phyloP scores from a whole-genome alignment of 2,888 invertebrate species.

The Drosophila barbarae region DNA sequence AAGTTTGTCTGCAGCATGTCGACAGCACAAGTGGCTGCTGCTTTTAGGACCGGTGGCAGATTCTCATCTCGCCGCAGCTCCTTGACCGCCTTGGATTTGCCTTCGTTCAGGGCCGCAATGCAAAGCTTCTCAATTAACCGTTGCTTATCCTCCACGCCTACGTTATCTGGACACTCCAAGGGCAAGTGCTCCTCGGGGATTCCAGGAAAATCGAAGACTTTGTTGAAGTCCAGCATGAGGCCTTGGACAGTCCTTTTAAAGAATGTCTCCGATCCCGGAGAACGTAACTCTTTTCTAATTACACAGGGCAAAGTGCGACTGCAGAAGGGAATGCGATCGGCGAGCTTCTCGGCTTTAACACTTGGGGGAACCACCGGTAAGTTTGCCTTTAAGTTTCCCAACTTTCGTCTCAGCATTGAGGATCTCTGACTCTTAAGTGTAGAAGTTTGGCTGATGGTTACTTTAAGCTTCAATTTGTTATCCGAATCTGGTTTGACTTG shows the following conservation, averaged over 20 bases:
- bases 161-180: neutral
- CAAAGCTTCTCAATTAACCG: slow-evolving; percentile 37
- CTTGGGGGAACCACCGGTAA: no score
- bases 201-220: slow-evolving; percentile 34
- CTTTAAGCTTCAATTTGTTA: no score
- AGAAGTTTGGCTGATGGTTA: neutral
- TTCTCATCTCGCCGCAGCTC: neutral
- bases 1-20: slow-evolving; percentile 1
- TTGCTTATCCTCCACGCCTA: slow-evolving; percentile 30
- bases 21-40: slow-evolving; percentile 23
- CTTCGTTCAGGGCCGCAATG: slow-evolving; percentile 31
- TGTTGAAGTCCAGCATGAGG: slow-evolving; percentile 38
- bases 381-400: accelerated
- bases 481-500: neutral
- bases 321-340: slow-evolving; percentile 8
- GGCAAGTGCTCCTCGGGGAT: neutral
- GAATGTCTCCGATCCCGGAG: neutral
- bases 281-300: accelerated
- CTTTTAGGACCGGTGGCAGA: neutral
- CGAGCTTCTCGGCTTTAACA: neutral
- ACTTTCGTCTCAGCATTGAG: no score
- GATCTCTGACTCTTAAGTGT: neutral
- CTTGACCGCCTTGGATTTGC: neutral
- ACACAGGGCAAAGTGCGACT: slow-evolving; percentile 6
- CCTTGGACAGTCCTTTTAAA: neutral